Percentiles rank a stretch among this genome's conserved stretches.
These are phyloP conservation scores for Drosophila parthenogenetica DNA, from an alignment of 2,888 invertebrate genomes.

Conservation along the genomic window DNA sequence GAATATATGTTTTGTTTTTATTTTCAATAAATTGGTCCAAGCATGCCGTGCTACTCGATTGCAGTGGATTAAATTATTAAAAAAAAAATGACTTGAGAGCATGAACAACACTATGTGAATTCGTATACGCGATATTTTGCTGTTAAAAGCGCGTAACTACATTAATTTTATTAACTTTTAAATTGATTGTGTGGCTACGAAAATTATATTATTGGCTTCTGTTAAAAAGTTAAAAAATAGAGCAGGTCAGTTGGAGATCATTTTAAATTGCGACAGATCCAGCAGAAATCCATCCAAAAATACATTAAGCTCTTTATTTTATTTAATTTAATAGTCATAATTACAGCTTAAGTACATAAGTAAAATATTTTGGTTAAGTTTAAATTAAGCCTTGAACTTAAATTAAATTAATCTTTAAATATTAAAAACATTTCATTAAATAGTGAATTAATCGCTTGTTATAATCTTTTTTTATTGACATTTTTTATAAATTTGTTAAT, in stretches of 20 bases:
- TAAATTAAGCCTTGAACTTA: too few relatives aligned
- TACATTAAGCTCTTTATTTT: background rate
- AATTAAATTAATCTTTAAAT: too few relatives aligned
- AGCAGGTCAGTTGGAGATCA: slow-evolving; percentile 4
- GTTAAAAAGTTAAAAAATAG: background rate
- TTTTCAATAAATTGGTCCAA: slow-evolving; percentile 74
- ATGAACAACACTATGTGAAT: slow-evolving; percentile 44
- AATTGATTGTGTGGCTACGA: slow-evolving; percentile 50
- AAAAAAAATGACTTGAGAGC: slow-evolving; percentile 48
- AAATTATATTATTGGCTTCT: slow-evolving; percentile 17
- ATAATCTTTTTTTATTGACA: too few relatives aligned
- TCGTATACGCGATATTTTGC: slow-evolving; percentile 17
- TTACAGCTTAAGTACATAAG: too few relatives aligned
- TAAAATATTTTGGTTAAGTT: too few relatives aligned
- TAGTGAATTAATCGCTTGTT: too few relatives aligned
- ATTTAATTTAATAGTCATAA: too few relatives aligned
- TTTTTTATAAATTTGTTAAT: too few relatives aligned
- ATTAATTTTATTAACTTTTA: slow-evolving; percentile 78
- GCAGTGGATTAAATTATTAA: slow-evolving; percentile 81
- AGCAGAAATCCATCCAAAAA: background rate
- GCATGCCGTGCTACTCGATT: slow-evolving; percentile 69
- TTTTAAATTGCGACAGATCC: background rate
- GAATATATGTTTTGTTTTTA: slow-evolving; percentile 57
- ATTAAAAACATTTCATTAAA: too few relatives aligned
- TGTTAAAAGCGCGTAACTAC: slow-evolving; percentile 59